Conservation (phyloP, 2,888 invertebrate genomes). For the Cerastis leucographa region DNA sequence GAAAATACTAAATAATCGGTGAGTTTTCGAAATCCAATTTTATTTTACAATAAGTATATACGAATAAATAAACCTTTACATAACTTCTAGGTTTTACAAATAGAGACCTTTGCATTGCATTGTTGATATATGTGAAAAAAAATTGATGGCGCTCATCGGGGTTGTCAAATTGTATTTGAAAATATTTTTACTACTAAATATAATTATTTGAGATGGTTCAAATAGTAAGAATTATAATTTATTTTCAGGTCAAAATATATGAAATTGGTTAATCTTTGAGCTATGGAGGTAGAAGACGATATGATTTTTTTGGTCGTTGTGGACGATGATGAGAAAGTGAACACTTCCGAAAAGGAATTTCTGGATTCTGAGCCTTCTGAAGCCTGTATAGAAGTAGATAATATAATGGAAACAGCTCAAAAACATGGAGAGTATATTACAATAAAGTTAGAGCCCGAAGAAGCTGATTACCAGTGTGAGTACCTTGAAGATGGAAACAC, state of each 20-base stretch:
- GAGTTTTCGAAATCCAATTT: not conserved
- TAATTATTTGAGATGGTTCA: not conserved
- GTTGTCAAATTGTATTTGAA: conserved; percentile 63
- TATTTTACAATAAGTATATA: not conserved
- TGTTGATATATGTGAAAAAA: conserved; percentile 48
- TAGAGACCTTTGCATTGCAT: conserved; percentile 56
- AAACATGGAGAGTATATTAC: conserved; percentile 71
- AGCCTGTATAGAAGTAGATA: conserved; percentile 52
- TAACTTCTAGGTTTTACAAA: conserved; percentile 40
- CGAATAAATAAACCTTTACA: not conserved
- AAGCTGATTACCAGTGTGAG: conserved; percentile 42
- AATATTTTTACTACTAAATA: conserved; percentile 19
- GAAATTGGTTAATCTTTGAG: conserved; percentile 26
- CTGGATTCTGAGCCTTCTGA: conserved; percentile 54
- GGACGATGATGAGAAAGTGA: conserved; percentile 56
- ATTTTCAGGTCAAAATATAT: conserved; percentile 44
- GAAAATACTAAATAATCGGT: conserved; percentile 17
- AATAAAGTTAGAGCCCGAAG: conserved; percentile 56
- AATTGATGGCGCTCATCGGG: conserved; percentile 58
- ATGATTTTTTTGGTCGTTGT: conserved; percentile 70
- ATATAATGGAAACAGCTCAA: conserved; percentile 72
- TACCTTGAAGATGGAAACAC: conserved; percentile 55
- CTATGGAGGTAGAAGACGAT: conserved; percentile 69
- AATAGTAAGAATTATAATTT: not conserved
- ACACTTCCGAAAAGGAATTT: conserved; percentile 68